Evolutionary conservation across 2,888 invertebrate genomes (phyloP).

Genomic region (Venusia cambrica): DNA sequence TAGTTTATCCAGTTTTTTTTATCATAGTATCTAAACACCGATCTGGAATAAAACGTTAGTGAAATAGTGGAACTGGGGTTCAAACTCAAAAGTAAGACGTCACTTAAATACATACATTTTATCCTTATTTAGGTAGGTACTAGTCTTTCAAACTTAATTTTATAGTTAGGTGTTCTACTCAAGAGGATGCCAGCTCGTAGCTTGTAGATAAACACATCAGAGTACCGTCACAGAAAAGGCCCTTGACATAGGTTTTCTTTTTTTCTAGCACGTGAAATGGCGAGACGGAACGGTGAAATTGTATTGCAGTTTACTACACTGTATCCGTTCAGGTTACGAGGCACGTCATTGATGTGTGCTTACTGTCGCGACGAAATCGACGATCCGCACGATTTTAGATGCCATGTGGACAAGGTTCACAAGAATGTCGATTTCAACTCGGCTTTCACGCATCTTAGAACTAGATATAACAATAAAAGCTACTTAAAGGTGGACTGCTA

Average conservation of each 20-base stretch:
- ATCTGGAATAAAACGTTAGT: too few relatives aligned
- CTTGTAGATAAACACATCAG: too few relatives aligned
- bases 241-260: slow-evolving; percentile 59
- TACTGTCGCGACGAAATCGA: slow-evolving; percentile 63
- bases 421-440: slow-evolving; percentile 48
- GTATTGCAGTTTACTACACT: slow-evolving; percentile 64
- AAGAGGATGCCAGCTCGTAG: too few relatives aligned
- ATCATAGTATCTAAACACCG: too few relatives aligned
- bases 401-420: slow-evolving; percentile 53
- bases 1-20: too few relatives aligned
- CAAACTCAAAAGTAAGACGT: too few relatives aligned
- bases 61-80: too few relatives aligned
- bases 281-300: slow-evolving; percentile 64
- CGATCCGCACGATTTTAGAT: slow-evolving; percentile 52
- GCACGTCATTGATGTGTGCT: slow-evolving; percentile 58
- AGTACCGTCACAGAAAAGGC: too few relatives aligned
- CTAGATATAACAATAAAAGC: slow-evolving; percentile 34
- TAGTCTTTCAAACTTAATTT: too few relatives aligned
- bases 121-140: too few relatives aligned
- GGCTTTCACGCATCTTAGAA: slow-evolving; percentile 55
- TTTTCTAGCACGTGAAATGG: slow-evolving; percentile 60
- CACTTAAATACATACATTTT: too few relatives aligned
- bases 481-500: slow-evolving; percentile 63
- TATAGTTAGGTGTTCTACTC: too few relatives aligned
- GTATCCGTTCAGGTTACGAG: slow-evolving; percentile 64